A percentile compares a stretch with the other conserved stretches of the same genome.
Conservation (phyloP, 2,113 vertebrate genomes). For the Lutjanus erythropterus region DNA sequence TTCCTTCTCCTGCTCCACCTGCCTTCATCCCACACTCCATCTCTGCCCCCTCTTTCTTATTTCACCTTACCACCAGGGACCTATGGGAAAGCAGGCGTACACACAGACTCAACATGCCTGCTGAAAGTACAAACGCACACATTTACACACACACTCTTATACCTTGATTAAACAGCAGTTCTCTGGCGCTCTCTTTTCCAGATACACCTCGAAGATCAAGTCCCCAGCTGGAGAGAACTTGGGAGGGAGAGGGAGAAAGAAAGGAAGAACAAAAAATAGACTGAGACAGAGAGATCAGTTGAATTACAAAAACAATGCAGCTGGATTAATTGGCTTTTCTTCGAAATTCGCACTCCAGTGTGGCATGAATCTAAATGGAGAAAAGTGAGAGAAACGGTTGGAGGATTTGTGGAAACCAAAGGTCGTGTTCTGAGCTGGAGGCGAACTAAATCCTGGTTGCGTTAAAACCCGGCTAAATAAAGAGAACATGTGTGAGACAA, state of each 20-base stretch:
- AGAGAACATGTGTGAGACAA: slow-evolving; percentile 35
- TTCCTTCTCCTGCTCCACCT: slow-evolving; percentile 19
- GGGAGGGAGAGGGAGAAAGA: slow-evolving; percentile 2
- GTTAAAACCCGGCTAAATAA: slow-evolving; percentile 58
- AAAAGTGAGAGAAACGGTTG: slow-evolving; percentile 31
- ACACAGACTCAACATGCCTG: slow-evolving; percentile 7
- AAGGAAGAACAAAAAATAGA: background rate
- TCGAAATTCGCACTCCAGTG: slow-evolving; percentile 40
- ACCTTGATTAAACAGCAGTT: slow-evolving; percentile 95
- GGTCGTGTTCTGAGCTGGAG: slow-evolving; percentile 48
- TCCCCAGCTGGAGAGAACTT: slow-evolving; percentile 96
- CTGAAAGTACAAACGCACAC: slow-evolving; percentile 3
- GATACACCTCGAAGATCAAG: slow-evolving; percentile 95
- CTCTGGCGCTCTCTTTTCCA: slow-evolving; percentile 92
- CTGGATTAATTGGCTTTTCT: slow-evolving; percentile 62
- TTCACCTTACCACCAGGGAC: slow-evolving; percentile 26
- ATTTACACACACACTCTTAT: slow-evolving; percentile 9
- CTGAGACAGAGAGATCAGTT: slow-evolving; percentile 25
- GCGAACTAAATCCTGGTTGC: slow-evolving; percentile 35
- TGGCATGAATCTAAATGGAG: slow-evolving; percentile 45
- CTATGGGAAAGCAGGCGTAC: slow-evolving; percentile 21
- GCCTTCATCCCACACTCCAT: slow-evolving; percentile 7
- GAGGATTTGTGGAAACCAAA: slow-evolving; percentile 48
- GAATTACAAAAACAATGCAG: slow-evolving; percentile 45
- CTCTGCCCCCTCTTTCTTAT: background rate